Evolutionary conservation across 2,113 vertebrate genomes (phyloP).

Genomic region (human): GRCh38 chr12:98671501-98672000

Average conservation of each 20-base stretch:
- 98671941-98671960: background rate
- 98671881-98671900: background rate
- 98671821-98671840: slow-evolving; percentile 58
- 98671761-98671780: slow-evolving; percentile 51
- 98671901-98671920: background rate
- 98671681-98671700: slow-evolving; percentile 81
- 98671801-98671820: slow-evolving; percentile 51
- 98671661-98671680: slow-evolving; percentile 90
- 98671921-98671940: background rate
- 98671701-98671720: slow-evolving; percentile 95
- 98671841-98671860: slow-evolving; percentile 29
- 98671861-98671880: slow-evolving; percentile 55
- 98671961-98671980: background rate
- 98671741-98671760: background rate
- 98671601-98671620: slow-evolving; percentile 95
- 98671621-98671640: slow-evolving; percentile 93
- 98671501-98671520: slow-evolving; percentile 55
- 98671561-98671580: slow-evolving; percentile 96
- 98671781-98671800: background rate
- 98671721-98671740: slow-evolving; percentile 82
- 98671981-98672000: background rate
- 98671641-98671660: slow-evolving; percentile 91
- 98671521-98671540: slow-evolving; percentile 86
- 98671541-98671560: slow-evolving; percentile 94
- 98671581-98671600: slow-evolving; percentile 94